Conservation (phyloP, 2,797 vertebrate species). For the Chanos chanos region DNA sequence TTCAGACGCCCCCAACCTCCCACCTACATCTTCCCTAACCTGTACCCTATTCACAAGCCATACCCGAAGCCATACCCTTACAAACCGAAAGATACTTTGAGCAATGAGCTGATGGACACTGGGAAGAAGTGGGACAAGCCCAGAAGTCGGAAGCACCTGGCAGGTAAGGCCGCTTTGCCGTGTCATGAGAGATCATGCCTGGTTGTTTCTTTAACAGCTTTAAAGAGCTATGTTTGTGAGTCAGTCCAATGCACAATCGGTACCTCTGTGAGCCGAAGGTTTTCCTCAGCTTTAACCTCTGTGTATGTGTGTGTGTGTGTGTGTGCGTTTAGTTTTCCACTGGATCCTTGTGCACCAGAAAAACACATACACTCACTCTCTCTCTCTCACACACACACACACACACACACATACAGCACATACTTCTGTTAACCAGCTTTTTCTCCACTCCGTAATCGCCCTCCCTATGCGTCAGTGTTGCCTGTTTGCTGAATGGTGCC, state of each 20-base stretch:
- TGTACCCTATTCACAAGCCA: conserved; percentile 35
- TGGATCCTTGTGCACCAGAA: conserved; percentile 69
- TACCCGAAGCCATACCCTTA: conserved; percentile 62
- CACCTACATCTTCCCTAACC: conserved; percentile 44
- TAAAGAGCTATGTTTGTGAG: conserved; percentile 59
- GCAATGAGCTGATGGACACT: conserved; percentile 69
- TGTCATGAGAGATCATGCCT: conserved; percentile 34
- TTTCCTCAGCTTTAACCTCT: conserved; percentile 22
- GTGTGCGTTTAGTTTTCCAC: conserved; percentile 66
- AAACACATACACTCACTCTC: conserved; percentile 36
- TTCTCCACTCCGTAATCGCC: conserved; percentile 66
- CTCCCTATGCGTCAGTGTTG: conserved; percentile 69
- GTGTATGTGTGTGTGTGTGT: conserved; percentile 36
- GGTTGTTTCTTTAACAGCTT: conserved; percentile 42
- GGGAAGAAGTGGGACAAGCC: conserved; percentile 66
- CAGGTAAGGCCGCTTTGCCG: conserved; percentile 55
- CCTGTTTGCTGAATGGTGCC: conserved; percentile 67
- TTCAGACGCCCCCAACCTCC: conserved; percentile 50
- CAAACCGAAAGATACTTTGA: conserved; percentile 59
- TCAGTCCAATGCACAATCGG: conserved; percentile 57
- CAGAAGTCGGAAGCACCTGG: conserved; percentile 62
- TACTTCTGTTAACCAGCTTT: conserved; percentile 62
- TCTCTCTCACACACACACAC: not conserved
- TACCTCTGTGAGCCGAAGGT: conserved; percentile 54
- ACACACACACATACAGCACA: conserved; percentile 56